Percentiles rank a stretch among this genome's conserved stretches.
Conservation (phyloP, 2,113 vertebrate species). For the Melierax canorus region DNA sequence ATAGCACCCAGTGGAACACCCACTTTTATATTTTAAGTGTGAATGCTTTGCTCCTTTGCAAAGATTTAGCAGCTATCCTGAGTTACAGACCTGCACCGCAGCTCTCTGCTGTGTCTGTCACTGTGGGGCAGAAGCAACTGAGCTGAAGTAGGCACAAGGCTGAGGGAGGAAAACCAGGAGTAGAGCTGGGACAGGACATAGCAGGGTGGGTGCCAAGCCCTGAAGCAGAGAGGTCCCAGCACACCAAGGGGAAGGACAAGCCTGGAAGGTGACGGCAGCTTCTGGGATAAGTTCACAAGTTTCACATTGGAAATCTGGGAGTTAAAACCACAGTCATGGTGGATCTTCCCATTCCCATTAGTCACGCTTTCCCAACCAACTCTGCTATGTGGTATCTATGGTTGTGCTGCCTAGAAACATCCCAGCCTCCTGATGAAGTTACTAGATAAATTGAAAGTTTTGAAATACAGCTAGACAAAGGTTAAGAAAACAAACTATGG, state of each 20-base stretch:
- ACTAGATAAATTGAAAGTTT: background rate
- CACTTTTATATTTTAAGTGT: background rate
- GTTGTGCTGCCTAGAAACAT: background rate
- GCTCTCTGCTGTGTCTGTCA: background rate
- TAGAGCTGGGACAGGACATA: background rate
- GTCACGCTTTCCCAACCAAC: background rate
- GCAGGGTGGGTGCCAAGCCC: background rate
- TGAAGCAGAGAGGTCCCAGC: background rate
- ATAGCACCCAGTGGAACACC: background rate
- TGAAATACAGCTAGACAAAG: conserved; percentile 29
- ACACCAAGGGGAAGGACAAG: background rate
- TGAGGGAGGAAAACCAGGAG: background rate
- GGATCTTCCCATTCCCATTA: background rate
- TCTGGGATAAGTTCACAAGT: background rate
- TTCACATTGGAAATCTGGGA: background rate
- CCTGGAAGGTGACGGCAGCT: background rate
- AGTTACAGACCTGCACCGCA: background rate
- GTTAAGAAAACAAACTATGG: conserved; percentile 26
- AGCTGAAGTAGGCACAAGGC: background rate
- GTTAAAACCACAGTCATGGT: background rate
- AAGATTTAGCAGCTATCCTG: background rate
- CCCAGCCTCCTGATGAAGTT: background rate
- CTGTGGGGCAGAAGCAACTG: background rate
- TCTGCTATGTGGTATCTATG: background rate
- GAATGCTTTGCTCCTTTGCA: background rate